Base-by-base conservation (phyloP, 2,888 invertebrate species). In the Serrognathus titanus region DNA sequence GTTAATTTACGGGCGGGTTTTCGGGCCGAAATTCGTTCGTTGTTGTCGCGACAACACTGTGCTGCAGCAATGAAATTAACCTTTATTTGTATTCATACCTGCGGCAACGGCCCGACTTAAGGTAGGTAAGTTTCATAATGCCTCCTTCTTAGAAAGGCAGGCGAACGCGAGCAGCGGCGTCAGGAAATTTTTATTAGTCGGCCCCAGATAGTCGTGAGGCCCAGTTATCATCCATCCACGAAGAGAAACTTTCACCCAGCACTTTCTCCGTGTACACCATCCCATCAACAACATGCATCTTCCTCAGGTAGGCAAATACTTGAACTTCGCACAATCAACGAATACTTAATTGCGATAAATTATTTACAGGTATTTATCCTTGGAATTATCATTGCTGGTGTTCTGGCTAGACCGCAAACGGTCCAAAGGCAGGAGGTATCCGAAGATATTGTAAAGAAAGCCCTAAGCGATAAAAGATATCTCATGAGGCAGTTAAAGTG, bases 401-500 rank as follows among this genome's bases (percentile, higher is more conserved):
- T 56, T 41, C 11, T 53, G 16, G 61, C 60, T 11, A 51, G 45
- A 16, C 64, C 64, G 37, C 63, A 64, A 48, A 38, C 24, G 9
- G 52, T 59, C 57, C 58, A 63, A n/a, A 60, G 71, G 51, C 79
- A 82, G 2, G 74, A 79, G 13, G 82, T 88, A 43, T 80, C 88
- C 0, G 88, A 88, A 73, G 84, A 85, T 13, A 83, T 84, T 36
- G 76, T 89, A 7, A 86, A 89, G 40, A 82, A 81, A 45, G 87
- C 88, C 0, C 79, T 89, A 55, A 85, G 80, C 63, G 88, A 89
- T 75, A 84, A 84, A 70, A 80, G 88, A 47, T 89, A 88, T 69
- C 82, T 89, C 58, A 82, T 82, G 74, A 81, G 88, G 64, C 88
- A 88, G 71, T 79, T 89, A 52, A 88, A 88, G 74, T 89, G 89